Conservation (phyloP, 2,113 vertebrate genomes). For the Labeo catla region DNA sequence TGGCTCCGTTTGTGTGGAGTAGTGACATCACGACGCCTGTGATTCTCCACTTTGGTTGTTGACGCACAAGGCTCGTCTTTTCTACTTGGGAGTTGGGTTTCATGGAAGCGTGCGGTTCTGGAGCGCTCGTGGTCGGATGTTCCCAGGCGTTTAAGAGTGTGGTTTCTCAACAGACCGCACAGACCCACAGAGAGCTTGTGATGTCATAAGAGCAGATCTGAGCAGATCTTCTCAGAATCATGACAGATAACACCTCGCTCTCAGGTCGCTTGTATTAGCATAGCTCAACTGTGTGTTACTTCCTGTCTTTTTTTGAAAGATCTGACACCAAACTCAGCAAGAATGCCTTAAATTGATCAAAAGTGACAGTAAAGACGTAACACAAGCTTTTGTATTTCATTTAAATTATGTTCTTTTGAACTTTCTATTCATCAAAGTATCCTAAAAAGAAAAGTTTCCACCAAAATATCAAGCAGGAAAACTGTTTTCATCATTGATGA, state of each 20-base stretch:
- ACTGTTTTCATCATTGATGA: neutral
- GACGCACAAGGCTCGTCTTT: too few relatives aligned
- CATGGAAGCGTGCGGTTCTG: neutral
- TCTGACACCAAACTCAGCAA: too few relatives aligned
- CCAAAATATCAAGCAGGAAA: too few relatives aligned
- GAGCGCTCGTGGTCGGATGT: constrained; percentile 8
- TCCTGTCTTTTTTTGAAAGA: too few relatives aligned
- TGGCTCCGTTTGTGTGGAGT: neutral
- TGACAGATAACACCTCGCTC: neutral
- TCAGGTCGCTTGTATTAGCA: neutral
- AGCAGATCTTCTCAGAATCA: neutral
- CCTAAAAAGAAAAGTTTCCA: neutral
- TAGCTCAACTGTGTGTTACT: too few relatives aligned
- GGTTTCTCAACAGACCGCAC: neutral
- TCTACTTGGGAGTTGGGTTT: neutral
- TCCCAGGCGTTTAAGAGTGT: constrained; percentile 10
- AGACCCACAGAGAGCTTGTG: neutral
- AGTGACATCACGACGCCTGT: neutral
- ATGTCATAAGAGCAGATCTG: neutral
- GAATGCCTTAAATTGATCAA: too few relatives aligned
- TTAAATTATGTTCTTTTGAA: too few relatives aligned
- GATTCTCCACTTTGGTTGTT: neutral
- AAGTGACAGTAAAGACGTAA: too few relatives aligned
- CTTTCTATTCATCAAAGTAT: neutral
- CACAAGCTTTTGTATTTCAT: too few relatives aligned